phyloP scores from a whole-genome alignment of 2,113 vertebrate genomes.

The Tragelaphus imberbis region DNA sequence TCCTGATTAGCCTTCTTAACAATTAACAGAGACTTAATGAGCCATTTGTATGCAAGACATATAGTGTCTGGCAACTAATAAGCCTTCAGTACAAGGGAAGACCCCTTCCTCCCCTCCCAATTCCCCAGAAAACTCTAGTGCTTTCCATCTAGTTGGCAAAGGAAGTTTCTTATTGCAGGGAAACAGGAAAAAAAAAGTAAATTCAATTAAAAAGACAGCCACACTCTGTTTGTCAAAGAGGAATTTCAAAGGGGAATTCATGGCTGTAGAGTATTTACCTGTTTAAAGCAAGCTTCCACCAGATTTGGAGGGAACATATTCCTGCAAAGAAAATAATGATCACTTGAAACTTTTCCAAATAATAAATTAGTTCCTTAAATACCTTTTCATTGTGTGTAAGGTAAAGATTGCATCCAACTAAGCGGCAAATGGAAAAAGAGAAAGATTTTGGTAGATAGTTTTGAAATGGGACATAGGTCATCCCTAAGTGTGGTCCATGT shows the following conservation, averaged over 20 bases:
- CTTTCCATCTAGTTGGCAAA: constrained; percentile 3
- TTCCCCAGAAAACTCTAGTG: background rate
- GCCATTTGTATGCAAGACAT: background rate
- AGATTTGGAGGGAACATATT: constrained; percentile 99
- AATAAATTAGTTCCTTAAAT: background rate
- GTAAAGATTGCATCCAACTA: background rate
- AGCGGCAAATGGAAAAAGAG: background rate
- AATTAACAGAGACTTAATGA: background rate
- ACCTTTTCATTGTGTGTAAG: background rate
- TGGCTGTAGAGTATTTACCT: constrained; percentile 81
- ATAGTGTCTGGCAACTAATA: background rate
- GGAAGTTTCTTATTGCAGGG: background rate
- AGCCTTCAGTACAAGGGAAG: background rate
- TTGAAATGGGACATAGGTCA: background rate
- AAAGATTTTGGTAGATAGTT: background rate
- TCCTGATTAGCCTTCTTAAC: background rate
- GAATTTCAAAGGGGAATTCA: background rate
- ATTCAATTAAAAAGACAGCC: background rate
- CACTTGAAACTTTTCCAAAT: constrained; percentile 27
- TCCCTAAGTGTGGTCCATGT: background rate
- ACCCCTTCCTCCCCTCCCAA: background rate
- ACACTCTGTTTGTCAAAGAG: background rate
- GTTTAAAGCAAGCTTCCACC: constrained; percentile 97
- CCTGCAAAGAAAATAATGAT: constrained; percentile 82
- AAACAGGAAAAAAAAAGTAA: background rate